Evolutionary conservation across 2,888 invertebrate species (phyloP).

Genomic region (Priocnemis perturbator): DNA sequence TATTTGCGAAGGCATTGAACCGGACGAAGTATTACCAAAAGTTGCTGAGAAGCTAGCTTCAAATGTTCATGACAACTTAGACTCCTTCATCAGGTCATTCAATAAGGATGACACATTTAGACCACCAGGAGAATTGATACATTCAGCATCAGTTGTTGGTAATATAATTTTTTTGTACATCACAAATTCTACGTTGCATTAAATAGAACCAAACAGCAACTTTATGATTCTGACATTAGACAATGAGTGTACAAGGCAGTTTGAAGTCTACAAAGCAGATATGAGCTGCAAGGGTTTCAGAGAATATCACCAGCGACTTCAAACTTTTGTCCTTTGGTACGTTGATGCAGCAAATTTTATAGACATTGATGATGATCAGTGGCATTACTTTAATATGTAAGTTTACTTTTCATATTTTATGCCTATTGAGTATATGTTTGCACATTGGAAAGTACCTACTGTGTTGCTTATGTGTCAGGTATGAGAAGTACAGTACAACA

Average conservation of each 20-base stretch:
- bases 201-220: background rate
- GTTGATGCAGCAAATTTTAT: conserved; percentile 97
- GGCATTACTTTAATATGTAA: conserved; percentile 91
- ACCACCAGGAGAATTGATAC: conserved; percentile 84
- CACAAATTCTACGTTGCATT: background rate
- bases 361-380: conserved; percentile 93
- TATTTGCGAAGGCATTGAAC: conserved; percentile 79
- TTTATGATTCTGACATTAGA: conserved; percentile 52
- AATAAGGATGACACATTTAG: conserved; percentile 85
- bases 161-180: conserved; percentile 17
- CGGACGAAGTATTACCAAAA: conserved; percentile 86
- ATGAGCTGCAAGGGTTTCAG: conserved; percentile 84
- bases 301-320: conserved; percentile 88
- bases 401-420: conserved; percentile 60
- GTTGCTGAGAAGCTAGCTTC: conserved; percentile 83
- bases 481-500: conserved; percentile 82
- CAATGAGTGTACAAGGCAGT: conserved; percentile 74
- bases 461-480: conserved; percentile 75
- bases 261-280: conserved; percentile 89
- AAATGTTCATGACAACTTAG: conserved; percentile 83
- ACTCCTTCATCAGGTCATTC: conserved; percentile 83
- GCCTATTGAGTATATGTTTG: conserved; percentile 5
- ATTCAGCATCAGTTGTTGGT: conserved; percentile 78
- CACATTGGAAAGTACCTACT: background rate
- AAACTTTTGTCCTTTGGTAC: conserved; percentile 95